A percentile compares a stretch with the other conserved stretches of the same genome.
phyloP scores from a whole-genome alignment of 2,888 invertebrate species.

The Alloplasta piceator region DNA sequence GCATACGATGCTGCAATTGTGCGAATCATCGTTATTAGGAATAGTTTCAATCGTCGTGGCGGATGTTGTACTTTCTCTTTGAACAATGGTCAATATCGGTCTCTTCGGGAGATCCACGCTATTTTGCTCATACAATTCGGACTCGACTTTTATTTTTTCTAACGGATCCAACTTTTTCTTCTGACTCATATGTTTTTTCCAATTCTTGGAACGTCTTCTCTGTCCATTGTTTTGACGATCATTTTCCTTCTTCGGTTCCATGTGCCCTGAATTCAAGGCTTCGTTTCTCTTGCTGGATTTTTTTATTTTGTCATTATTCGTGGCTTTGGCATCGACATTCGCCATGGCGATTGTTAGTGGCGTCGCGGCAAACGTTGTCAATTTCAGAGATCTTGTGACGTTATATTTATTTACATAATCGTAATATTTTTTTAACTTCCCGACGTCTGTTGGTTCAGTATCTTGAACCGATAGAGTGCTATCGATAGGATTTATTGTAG shows the following conservation, averaged over 20 bases:
- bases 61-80: not conserved
- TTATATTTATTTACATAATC: slow-evolving; percentile 18
- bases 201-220: not conserved
- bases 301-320: not conserved
- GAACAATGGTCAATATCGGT: slow-evolving; percentile 20
- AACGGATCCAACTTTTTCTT: slow-evolving; percentile 41
- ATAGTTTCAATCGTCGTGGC: not conserved
- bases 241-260: not conserved
- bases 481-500: not conserved
- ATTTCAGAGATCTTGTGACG: slow-evolving; percentile 4
- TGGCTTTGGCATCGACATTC: not conserved
- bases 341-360: not conserved
- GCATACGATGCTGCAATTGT: slow-evolving; percentile 56
- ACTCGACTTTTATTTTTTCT: slow-evolving; percentile 26
- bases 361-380: not conserved
- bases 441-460: not conserved
- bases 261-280: not conserved
- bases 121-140: slow-evolving; percentile 35
- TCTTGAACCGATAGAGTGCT: not conserved
- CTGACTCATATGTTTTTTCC: slow-evolving; percentile 20
- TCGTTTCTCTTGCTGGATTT: not conserved
- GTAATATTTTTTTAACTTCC: not conserved
- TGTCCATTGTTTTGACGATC: not conserved
- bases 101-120: slow-evolving; percentile 37
- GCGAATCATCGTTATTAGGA: slow-evolving; percentile 19